Base-by-base conservation (phyloP, 2,888 invertebrate genomes). In the Dorcus parallelipipedus region DNA sequence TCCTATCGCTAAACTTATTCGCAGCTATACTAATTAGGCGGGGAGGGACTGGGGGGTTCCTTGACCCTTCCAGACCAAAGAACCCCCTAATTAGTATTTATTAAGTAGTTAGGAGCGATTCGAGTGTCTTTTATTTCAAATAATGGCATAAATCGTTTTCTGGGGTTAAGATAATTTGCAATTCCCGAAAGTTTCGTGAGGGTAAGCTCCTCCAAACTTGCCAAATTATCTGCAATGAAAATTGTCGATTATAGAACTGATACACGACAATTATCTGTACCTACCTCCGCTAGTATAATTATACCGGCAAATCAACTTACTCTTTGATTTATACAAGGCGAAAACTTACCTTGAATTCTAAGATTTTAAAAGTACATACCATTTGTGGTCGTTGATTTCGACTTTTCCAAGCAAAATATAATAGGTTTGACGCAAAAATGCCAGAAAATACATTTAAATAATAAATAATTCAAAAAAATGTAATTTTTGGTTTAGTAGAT, bases 231-330 rank as follows among this genome's bases (percentile, higher is more conserved):
- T 54, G 10, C 52, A 52, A 14, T 47, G 33, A 47, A 48, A 54
- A 54, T 54, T 54, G 40, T 39, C 9, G 54, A 54, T 54, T 39
- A 48, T 14, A 40, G 52, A 54, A 23, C 38, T 43, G 52, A 52
- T 52, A 52, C 43, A 42, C n/a, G 52, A 52, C 45, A 52, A 52
- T 52, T 52, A 52, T 41, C 43, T 45, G 40, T 53, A 38, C 33
- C 38, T 26, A 33, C 42, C 38, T 38, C n/a, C 45, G 17, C 38
- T 14, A 20, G 3, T 10, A 38, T 17, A 53, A 53, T 53, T 53
- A 53, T 20, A 40, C 41, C 40, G 9, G 9, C 26, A 52, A 52
- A 14, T 20, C 23, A 45, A 45, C 7, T 42, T 6, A 8, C 45
- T 20, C 8, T 20, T 20, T 20, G 20, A 20, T 20, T 20, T 20